Base-by-base conservation (phyloP, 2,797 vertebrate species). In the Benthosema pterotum region DNA sequence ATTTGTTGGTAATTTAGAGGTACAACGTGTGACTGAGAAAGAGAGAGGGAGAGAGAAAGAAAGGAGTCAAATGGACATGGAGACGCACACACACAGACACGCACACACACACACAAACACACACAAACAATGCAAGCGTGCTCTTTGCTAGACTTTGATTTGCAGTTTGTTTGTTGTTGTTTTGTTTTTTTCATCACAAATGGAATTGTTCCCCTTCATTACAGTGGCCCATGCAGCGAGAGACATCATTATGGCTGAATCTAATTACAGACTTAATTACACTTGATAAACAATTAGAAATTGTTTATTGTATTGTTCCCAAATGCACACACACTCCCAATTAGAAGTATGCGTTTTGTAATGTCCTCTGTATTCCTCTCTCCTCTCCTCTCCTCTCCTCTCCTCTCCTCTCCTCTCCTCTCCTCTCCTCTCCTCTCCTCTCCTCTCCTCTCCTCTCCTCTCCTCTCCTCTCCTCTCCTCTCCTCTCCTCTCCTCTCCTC, bases 201-300 rank as follows among this genome's bases (percentile, higher is more conserved):
- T 75, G 60, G 49, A 84, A 75, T 77, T 78, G 68, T 81, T 77
- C 28, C 14, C 73, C 18, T 82, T 82, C 71, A 76, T 85, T 75
- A 72, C 72, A 56, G 7, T 69, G 57, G 52, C 73, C 67, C 74
- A n/a, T n/a, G n/a, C n/a, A 72, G 66, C 79, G 76, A 54, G 55
- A 53, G 52, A 74, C 75, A 79, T 83, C 77, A 82, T 84, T 83
- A 83, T 76, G 77, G 72, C 65, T 49, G 72, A 16, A 68, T 66
- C 77, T 80, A 83, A 85, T 87, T 74, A 82, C 82, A 83, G 58
- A 70, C 74, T 74, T 83, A 85, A 88, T 87, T 84, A 61, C 64
- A 78, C 68, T 82, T 84, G 78, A 85, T 86, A 77, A 87, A 88
- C 79, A 67, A 60, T 82, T 79, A 69, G 79, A 71, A 82, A 71